Evolutionary conservation across 2,888 invertebrate species (phyloP).

Genomic region (Mythimna impura): DNA sequence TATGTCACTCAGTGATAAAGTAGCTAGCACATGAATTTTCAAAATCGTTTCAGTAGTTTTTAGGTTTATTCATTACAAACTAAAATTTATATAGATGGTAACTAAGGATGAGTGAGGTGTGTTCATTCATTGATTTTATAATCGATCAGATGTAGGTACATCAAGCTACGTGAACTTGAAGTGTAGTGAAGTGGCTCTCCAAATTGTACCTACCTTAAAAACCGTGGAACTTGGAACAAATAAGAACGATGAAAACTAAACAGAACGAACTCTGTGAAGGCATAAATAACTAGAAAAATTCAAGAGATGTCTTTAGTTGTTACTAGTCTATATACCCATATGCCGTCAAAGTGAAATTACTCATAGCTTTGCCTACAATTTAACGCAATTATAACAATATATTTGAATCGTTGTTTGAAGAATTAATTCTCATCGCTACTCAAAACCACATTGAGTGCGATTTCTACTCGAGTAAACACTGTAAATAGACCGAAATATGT

Average conservation of each 20-base stretch:
- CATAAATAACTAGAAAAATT: not conserved
- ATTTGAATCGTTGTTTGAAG: not conserved
- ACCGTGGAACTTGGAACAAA: not conserved
- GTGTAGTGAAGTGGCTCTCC: not conserved
- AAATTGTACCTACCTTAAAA: no score
- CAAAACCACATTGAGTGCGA: conserved; percentile 9
- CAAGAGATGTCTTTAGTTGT: not conserved
- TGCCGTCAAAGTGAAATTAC: not conserved
- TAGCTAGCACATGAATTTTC: no score
- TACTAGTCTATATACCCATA: no score
- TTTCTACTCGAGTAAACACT: conserved; percentile 36
- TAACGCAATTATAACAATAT: not conserved
- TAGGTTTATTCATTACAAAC: no score
- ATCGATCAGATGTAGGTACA: not conserved
- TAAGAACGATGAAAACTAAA: not conserved
- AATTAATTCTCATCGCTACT: conserved; percentile 6
- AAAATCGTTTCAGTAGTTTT: no score
- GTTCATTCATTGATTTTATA: conserved; percentile 8
- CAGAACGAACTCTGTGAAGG: not conserved
- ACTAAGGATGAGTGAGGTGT: not conserved
- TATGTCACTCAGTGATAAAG: no score
- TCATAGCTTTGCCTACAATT: not conserved
- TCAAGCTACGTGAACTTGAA: not conserved
- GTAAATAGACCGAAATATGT: conserved; percentile 11
- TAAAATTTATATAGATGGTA: no score